Evolutionary conservation across 2,797 vertebrate species (phyloP).

Genomic region (Spinus pinus): DNA sequence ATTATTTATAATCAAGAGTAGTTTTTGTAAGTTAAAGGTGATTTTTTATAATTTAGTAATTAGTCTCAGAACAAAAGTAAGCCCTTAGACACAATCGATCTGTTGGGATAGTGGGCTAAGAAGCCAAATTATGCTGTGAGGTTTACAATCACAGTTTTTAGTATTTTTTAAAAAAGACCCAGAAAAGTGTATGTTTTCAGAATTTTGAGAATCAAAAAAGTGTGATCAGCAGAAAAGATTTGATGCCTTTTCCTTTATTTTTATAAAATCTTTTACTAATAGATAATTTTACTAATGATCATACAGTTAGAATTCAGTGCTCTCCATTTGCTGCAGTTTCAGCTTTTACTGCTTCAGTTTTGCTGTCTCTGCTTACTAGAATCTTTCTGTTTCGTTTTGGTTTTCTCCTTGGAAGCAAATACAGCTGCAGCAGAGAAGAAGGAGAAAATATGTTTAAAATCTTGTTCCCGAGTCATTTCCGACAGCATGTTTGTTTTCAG

Average conservation of each 20-base stretch:
- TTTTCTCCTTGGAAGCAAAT: background rate
- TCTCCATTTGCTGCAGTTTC: background rate
- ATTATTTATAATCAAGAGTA: slow-evolving; percentile 88
- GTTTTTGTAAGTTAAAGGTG: slow-evolving; percentile 83
- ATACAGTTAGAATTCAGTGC: background rate
- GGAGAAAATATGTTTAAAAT: background rate
- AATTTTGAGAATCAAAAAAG: slow-evolving; percentile 21
- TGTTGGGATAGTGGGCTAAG: slow-evolving; percentile 62
- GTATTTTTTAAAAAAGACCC: background rate
- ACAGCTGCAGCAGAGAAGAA: background rate
- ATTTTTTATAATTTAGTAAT: slow-evolving; percentile 82
- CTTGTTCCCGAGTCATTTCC: background rate
- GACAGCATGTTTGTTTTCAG: background rate
- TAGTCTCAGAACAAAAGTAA: slow-evolving; percentile 76
- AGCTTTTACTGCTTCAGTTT: background rate
- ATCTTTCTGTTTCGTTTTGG: background rate
- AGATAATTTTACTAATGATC: background rate
- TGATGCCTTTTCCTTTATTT: background rate
- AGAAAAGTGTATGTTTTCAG: background rate
- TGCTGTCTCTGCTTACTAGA: background rate
- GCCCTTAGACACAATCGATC: slow-evolving; percentile 69
- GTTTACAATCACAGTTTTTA: slow-evolving; percentile 45
- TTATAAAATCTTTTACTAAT: background rate
- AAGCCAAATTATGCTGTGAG: slow-evolving; percentile 63
- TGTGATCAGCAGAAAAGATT: background rate